Evolutionary conservation across 2,888 invertebrate genomes (phyloP).

Genomic region (Ennomos erosarius): DNA sequence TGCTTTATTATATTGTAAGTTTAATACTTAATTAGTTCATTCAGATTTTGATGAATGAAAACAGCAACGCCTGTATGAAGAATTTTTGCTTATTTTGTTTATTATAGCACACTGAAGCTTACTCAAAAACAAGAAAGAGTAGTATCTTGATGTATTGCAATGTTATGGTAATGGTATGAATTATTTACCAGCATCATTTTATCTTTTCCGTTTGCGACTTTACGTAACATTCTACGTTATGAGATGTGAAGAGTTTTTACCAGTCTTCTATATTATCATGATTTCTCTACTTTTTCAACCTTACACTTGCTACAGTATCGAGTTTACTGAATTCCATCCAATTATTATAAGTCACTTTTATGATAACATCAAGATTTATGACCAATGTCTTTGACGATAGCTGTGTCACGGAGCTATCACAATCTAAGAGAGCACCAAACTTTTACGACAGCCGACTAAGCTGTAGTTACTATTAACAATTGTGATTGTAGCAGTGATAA

Average conservation of each 20-base stretch:
- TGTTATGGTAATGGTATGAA: neutral
- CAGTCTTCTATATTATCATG: conserved; percentile 15
- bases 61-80: too few species aligned
- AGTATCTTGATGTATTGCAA: too few species aligned
- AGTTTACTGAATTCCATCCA: conserved; percentile 36
- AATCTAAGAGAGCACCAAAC: conserved; percentile 37
- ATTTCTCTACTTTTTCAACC: conserved; percentile 24
- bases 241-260: conserved; percentile 19
- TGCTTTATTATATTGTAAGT: conserved; percentile 44
- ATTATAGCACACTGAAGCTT: too few species aligned
- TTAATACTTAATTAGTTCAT: conserved; percentile 3
- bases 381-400: conserved; percentile 57
- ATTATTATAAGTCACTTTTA: conserved; percentile 32
- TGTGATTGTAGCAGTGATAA: conserved; percentile 65
- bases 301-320: conserved; percentile 19
- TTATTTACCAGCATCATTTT: neutral
- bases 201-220: conserved; percentile 7
- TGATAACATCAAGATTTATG: conserved; percentile 70
- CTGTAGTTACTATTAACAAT: conserved; percentile 47
- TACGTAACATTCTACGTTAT: conserved; percentile 1
- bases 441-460: conserved; percentile 31
- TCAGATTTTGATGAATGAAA: too few species aligned
- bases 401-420: conserved; percentile 69
- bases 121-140: too few species aligned
- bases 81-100: too few species aligned